These are phyloP conservation scores for Pogoniulus pusillus DNA, from an alignment of 2,797 vertebrate genomes.

Conservation along the genomic window DNA sequence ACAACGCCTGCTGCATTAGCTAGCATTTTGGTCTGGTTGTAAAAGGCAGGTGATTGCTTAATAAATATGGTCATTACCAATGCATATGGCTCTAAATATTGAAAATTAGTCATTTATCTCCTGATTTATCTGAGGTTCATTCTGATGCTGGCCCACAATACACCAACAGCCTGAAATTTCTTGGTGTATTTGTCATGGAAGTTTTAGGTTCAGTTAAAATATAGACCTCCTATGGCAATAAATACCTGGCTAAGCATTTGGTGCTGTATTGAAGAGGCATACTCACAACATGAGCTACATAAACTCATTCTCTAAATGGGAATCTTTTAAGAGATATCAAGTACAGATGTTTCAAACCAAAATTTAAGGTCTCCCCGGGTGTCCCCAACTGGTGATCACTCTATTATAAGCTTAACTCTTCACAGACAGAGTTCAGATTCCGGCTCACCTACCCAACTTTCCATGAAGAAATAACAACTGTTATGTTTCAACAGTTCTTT, in stretches of 20 bases:
- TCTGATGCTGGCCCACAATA: not conserved
- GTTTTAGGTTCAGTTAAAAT: constrained; percentile 58
- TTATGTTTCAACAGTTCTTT: constrained; percentile 86
- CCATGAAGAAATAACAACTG: constrained; percentile 87
- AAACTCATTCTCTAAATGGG: constrained; percentile 85
- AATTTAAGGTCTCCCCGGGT: constrained; percentile 84
- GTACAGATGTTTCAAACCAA: constrained; percentile 83
- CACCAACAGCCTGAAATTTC: not conserved
- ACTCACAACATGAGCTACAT: constrained; percentile 82
- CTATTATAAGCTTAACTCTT: constrained; percentile 78
- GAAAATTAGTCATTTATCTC: not conserved
- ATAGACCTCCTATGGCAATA: constrained; percentile 63
- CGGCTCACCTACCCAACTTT: constrained; percentile 85
- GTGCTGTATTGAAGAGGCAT: constrained; percentile 74
- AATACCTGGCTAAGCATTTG: constrained; percentile 76
- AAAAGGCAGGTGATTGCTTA: not conserved
- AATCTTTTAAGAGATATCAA: constrained; percentile 81
- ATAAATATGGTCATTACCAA: not conserved
- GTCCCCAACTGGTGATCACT: constrained; percentile 79
- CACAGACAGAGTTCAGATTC: constrained; percentile 79
- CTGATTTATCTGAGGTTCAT: constrained; percentile 19
- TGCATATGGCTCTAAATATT: not conserved
- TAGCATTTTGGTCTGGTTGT: not conserved
- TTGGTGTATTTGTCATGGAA: not conserved
- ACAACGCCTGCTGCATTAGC: not conserved